Conservation (phyloP, 1,140 invertebrate species). For the Trypoxylus dichotomus region DNA sequence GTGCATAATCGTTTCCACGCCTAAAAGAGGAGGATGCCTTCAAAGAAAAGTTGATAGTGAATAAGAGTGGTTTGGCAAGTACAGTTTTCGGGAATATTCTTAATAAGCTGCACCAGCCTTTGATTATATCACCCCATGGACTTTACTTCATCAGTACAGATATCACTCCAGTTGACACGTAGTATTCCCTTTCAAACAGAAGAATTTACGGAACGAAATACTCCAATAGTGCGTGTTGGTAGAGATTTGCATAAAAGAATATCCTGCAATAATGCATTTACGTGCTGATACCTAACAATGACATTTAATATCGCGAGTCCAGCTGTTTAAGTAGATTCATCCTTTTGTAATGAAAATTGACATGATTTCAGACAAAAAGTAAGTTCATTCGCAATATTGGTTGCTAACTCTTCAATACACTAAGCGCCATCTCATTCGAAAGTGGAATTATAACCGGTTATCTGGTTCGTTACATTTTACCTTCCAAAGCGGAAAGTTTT, state of each 20-base stretch:
- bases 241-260: slow-evolving; percentile 28
- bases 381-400: slow-evolving; percentile 32
- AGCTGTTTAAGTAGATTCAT: slow-evolving; percentile 35
- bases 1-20: no score
- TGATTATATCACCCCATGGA: not conserved
- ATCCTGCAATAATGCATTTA: slow-evolving; percentile 23
- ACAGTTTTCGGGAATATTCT: no score
- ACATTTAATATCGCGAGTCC: slow-evolving; percentile 29
- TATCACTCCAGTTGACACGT: not conserved
- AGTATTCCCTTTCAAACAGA: no score
- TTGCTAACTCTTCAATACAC: slow-evolving; percentile 19
- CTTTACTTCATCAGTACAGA: not conserved
- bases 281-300: slow-evolving; percentile 33
- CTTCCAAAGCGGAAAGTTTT: slow-evolving; percentile 31
- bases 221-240: not conserved
- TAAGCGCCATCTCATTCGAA: slow-evolving; percentile 33
- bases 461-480: no score
- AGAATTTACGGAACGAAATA: no score
- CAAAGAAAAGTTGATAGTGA: no score
- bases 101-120: no score
- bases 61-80: no score
- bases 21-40: no score
- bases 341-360: slow-evolving; percentile 35
- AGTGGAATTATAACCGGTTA: slow-evolving; percentile 30
- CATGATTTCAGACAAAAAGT: slow-evolving; percentile 34